Evolutionary conservation across 2,888 invertebrate species (phyloP).

Genomic region (Drosophila algonquin): DNA sequence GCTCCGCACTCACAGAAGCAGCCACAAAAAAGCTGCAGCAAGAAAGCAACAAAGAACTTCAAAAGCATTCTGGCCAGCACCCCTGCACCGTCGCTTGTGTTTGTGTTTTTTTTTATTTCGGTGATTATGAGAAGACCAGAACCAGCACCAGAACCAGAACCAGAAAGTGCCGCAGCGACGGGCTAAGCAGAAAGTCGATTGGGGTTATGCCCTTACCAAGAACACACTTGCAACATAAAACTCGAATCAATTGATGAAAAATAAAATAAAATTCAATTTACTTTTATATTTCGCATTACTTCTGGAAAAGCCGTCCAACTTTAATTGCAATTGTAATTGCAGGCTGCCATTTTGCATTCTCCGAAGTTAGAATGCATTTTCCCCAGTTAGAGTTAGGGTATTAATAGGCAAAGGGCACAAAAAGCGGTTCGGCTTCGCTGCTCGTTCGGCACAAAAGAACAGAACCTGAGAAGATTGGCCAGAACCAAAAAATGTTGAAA

Average conservation of each 20-base stretch:
- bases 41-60: constrained; percentile 55
- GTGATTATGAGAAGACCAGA: constrained; percentile 70
- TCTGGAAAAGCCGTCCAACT: not conserved
- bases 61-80: constrained; percentile 65
- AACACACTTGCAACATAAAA: not conserved
- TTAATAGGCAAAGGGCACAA: constrained; percentile 30
- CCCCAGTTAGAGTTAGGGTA: constrained; percentile 33
- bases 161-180: constrained; percentile 32
- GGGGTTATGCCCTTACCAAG: constrained; percentile 13
- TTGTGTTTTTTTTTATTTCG: constrained; percentile 60
- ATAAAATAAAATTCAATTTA: not conserved
- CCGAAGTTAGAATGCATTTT: not conserved
- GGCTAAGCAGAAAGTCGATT: constrained; percentile 30
- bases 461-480: constrained; percentile 41
- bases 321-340: not conserved
- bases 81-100: constrained; percentile 51
- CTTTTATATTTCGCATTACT: not conserved
- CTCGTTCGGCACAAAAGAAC: constrained; percentile 28
- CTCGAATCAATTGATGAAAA: not conserved
- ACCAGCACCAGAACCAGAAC: constrained; percentile 12
- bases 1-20: constrained; percentile 28
- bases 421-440: constrained; percentile 27
- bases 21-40: constrained; percentile 30
- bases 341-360: not conserved
- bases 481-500: constrained; percentile 18